Conservation (phyloP, 2,113 vertebrate species). For the Edolisoma coerulescens region DNA sequence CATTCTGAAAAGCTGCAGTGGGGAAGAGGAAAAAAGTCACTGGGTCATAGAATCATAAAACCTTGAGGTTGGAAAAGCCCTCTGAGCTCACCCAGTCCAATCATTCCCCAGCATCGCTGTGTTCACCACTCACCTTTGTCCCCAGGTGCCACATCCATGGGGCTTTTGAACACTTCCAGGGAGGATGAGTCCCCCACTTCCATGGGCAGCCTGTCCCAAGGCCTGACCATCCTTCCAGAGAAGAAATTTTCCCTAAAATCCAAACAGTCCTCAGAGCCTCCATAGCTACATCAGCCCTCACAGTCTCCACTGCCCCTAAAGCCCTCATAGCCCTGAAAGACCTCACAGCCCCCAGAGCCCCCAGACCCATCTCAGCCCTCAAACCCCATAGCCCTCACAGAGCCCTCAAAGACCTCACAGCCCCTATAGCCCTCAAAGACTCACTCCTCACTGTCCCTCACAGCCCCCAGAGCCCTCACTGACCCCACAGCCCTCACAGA, state of each 20-base stretch:
- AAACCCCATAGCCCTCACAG: background rate
- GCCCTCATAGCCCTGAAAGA: background rate
- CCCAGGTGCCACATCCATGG: background rate
- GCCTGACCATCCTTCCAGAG: background rate
- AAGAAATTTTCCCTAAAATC: background rate
- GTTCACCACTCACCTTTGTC: background rate
- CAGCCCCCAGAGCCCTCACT: background rate
- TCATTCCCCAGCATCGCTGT: rapidly evolving
- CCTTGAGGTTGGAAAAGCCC: background rate
- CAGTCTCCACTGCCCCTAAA: no score
- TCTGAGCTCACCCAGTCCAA: background rate
- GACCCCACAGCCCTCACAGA: background rate
- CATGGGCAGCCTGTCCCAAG: background rate
- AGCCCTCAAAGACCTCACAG: background rate
- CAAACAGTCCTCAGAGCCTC: background rate
- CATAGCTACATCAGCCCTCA: background rate
- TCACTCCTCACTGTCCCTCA: no score
- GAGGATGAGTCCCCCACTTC: no score
- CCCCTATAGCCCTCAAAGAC: background rate
- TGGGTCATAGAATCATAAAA: background rate
- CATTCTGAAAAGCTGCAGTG: background rate
- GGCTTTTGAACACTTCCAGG: background rate
- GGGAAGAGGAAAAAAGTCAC: background rate
- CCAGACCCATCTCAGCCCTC: background rate
- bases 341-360: background rate